Evolutionary conservation across 1,140 invertebrate species (phyloP), one percentile per base, ranked within the genome.

Genomic region (Zaprionus inermis): DNA sequence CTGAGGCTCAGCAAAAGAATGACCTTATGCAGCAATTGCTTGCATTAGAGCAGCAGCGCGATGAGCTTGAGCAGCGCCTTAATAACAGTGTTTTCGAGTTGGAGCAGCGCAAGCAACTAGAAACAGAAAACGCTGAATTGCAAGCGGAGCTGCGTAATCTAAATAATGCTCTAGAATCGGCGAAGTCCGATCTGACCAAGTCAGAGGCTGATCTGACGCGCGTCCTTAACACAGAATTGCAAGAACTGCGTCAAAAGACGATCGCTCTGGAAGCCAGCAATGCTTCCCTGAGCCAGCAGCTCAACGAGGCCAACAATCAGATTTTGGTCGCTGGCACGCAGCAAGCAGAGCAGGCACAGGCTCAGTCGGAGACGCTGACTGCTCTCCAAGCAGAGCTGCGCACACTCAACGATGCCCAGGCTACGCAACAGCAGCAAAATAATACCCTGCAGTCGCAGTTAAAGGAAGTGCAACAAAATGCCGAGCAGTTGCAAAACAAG

Each of bases 81-180:
- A 91, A 92, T 55, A 92, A 85, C 69, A 88, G 72, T 34, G 86
- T 91, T 46, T 92, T 89, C 14, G 91, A 92, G 70, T 51, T 92
- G 36, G 91, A 92, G 54, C 81, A 91, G 66, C 78, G 81, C 56
- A 91, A 89, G 38, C 77, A 83, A 56, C 49, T 91, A 0, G 91
- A 90, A 44, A 76, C 74, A 6, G 91, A 89, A 54, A 88, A 92
- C 28, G 73, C 74, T 2, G 91, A 89, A 30, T 63, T 79, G 1
- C 85, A 92, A 55, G 68, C 91, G 10, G 91, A 92, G 67, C 58
- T 92, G 20, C 78, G 78, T 44, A 85, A 80, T 56, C 67, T 90
- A 12, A 84, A 81, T 61, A 88, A 88, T 76, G 89, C 85, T 5
- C 68, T 91, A 0, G 90, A 91, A 44, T 82, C 80, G 16, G 60